Conservation (phyloP, 1,140 invertebrate species). For the Asobara japonica region DNA sequence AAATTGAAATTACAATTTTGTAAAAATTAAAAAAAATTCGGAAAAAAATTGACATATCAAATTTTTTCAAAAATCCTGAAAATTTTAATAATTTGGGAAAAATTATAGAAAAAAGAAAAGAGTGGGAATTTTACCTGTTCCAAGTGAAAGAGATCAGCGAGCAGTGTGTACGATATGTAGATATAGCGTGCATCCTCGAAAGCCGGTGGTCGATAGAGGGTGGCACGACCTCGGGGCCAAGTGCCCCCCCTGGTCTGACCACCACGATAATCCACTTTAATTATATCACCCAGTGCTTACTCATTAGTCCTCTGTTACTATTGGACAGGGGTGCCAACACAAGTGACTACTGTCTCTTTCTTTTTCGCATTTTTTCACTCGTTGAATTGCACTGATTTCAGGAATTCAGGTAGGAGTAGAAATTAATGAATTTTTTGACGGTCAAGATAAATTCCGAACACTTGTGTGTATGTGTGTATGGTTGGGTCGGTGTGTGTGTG, state of each 20-base stretch:
- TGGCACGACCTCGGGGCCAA: slow-evolving; percentile 61
- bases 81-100: no score
- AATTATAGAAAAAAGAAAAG: no score
- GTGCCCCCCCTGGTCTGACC: slow-evolving; percentile 52
- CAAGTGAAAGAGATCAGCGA: slow-evolving; percentile 70
- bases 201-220: slow-evolving; percentile 55
- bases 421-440: no score
- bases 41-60: no score
- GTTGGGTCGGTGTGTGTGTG: no score
- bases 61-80: no score
- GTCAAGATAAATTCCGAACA: no score
- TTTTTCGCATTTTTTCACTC: slow-evolving; percentile 18
- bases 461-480: no score
- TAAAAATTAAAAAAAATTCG: not conserved
- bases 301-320: slow-evolving; percentile 37
- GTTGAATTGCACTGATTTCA: not conserved
- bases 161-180: slow-evolving; percentile 71
- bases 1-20: no score
- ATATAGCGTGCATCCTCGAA: slow-evolving; percentile 73
- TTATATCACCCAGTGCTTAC: slow-evolving; percentile 40
- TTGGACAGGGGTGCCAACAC: not conserved
- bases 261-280: slow-evolving; percentile 60
- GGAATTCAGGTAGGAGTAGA: no score
- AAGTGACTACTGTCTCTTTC: not conserved
- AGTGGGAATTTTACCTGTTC: slow-evolving; percentile 71